Percentiles rank a stretch among this genome's conserved stretches.
Conservation (phyloP, 2,113 vertebrate genomes). For the Epinephelus moara region DNA sequence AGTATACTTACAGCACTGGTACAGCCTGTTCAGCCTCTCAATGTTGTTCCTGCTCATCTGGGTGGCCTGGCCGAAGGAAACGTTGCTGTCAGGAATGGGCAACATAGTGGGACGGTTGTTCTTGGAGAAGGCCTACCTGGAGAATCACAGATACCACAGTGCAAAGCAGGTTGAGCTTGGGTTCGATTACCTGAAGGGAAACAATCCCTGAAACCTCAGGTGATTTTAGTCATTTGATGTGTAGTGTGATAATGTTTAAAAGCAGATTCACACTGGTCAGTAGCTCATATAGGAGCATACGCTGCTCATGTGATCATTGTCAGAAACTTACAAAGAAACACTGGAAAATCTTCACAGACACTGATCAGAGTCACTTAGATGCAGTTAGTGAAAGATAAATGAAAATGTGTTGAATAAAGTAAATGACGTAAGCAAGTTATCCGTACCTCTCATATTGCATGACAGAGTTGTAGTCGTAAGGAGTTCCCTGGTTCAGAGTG, state of each 20-base stretch:
- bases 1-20: constrained; percentile 71
- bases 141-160: not conserved
- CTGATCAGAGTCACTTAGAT: not conserved
- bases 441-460: constrained; percentile 81
- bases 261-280: not conserved
- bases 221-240: not conserved
- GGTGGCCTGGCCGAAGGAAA: constrained; percentile 66
- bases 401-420: not conserved
- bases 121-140: constrained; percentile 79
- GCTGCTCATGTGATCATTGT: not conserved
- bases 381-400: not conserved
- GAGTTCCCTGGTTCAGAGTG: constrained; percentile 78
- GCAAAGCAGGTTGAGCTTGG: not conserved
- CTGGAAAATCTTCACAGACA: not conserved
- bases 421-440: not conserved
- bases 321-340: not conserved
- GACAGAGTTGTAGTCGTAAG: constrained; percentile 81
- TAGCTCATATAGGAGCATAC: not conserved
- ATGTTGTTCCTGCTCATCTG: constrained; percentile 79
- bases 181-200: not conserved
- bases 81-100: constrained; percentile 70
- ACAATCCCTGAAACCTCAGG: not conserved
- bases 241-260: not conserved
- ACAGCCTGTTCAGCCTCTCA: constrained; percentile 75
- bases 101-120: constrained; percentile 74